Conservation (phyloP, 1,140 invertebrate genomes). For the Papilio glaucus region DNA sequence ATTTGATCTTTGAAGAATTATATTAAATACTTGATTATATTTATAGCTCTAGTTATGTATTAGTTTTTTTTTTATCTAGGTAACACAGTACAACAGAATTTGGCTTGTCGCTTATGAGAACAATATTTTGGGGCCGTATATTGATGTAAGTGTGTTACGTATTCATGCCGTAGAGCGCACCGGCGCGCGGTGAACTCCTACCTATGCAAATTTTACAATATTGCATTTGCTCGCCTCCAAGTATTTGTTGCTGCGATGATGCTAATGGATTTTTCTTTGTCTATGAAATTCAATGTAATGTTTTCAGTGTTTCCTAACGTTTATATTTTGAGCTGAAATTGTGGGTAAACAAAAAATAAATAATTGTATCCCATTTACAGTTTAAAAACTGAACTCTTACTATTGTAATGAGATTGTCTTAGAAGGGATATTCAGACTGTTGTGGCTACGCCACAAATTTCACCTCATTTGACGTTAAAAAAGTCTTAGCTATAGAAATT, state of each 20-base stretch:
- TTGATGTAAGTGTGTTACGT: slow-evolving; percentile 57
- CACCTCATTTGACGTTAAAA: background rate
- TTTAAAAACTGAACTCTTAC: too few species aligned
- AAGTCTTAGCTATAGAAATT: background rate
- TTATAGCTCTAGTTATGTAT: background rate
- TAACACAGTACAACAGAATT: slow-evolving; percentile 44
- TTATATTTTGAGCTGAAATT: background rate
- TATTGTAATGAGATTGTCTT: too few species aligned
- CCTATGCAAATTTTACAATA: slow-evolving; percentile 68
- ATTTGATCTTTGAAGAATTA: too few species aligned
- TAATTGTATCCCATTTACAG: too few species aligned
- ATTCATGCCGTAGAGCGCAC: slow-evolving; percentile 61
- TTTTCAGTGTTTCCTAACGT: slow-evolving; percentile 10
- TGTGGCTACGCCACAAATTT: background rate
- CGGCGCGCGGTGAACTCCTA: slow-evolving; percentile 50
- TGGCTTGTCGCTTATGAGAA: slow-evolving; percentile 53
- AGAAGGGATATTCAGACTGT: too few species aligned
- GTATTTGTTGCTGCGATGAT: slow-evolving; percentile 60
- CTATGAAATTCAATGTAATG: slow-evolving; percentile 23
- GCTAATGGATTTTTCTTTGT: slow-evolving; percentile 47
- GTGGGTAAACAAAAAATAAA: too few species aligned
- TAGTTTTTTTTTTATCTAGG: slow-evolving; percentile 26
- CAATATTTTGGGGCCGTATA: slow-evolving; percentile 47
- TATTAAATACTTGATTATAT: background rate
- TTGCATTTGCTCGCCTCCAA: slow-evolving; percentile 58